Conservation (phyloP, 2,888 invertebrate genomes). For the Xanthia togata region DNA sequence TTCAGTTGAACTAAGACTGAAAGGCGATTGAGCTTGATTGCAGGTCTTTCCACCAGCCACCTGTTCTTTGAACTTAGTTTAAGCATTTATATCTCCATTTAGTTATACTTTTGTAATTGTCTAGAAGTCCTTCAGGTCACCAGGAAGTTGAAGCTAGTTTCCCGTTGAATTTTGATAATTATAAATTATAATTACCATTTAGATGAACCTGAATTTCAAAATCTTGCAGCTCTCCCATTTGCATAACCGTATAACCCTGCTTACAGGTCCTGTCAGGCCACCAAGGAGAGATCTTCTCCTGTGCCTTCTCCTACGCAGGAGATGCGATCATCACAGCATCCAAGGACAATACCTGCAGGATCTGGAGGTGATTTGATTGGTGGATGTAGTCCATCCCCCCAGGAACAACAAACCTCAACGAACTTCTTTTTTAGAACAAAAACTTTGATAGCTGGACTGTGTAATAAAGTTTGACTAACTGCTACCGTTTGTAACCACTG, state of each 20-base stretch:
- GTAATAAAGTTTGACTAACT: no score
- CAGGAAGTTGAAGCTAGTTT: neutral
- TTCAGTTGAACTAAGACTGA: neutral
- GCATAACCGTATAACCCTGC: neutral
- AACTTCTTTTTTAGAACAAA: constrained; percentile 19
- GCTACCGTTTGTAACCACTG: neutral
- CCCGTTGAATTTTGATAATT: neutral
- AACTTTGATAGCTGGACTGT: constrained; percentile 15
- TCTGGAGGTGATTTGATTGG: constrained; percentile 95
- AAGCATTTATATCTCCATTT: no score
- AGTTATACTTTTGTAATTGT: neutral
- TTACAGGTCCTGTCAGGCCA: constrained; percentile 93
- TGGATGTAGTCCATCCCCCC: constrained; percentile 81
- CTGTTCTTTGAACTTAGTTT: neutral
- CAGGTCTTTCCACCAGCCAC: neutral
- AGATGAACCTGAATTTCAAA: neutral
- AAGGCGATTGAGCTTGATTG: neutral
- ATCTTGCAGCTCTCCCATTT: neutral
- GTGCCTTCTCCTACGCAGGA: constrained; percentile 94
- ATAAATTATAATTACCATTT: neutral
- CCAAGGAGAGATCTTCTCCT: constrained; percentile 95
- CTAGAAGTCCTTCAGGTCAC: neutral
- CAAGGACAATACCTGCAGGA: constrained; percentile 95
- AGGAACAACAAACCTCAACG: constrained; percentile 3
- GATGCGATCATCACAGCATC: constrained; percentile 95